Conservation (phyloP, 1,140 invertebrate genomes). For the Drosophila mauritiana region DNA sequence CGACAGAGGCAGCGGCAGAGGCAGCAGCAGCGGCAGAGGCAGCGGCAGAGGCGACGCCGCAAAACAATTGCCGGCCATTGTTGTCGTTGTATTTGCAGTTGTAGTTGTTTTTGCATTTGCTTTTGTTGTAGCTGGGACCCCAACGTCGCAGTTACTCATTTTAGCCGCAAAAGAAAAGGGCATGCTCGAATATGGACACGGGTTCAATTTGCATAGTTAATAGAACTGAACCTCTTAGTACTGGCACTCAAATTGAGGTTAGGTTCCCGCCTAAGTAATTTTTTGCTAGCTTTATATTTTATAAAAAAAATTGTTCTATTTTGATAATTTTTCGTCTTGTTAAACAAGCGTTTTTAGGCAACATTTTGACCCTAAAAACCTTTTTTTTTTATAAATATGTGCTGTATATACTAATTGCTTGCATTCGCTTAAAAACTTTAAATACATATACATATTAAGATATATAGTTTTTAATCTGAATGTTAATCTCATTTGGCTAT, state of each 20-base stretch:
- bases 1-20: not conserved
- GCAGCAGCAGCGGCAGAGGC: not conserved
- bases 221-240: not conserved
- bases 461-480: no score
- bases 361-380: no score
- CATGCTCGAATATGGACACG: conserved; percentile 12
- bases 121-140: conserved; percentile 48
- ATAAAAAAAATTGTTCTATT: not conserved
- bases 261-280: no score
- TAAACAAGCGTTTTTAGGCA: no score
- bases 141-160: conserved; percentile 25
- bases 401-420: no score
- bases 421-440: no score
- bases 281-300: no score
- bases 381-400: no score
- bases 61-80: conserved; percentile 76
- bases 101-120: conserved; percentile 18
- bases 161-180: conserved; percentile 12
- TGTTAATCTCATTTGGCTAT: no score
- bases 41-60: conserved; percentile 37
- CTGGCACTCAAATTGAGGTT: no score
- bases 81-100: conserved; percentile 48
- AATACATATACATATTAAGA: no score
- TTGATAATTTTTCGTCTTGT: no score
- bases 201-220: not conserved